Evolutionary conservation across 53 echinoderm and acorn worm species (phyloP).

Genomic region (Apostichopus leukothele): DNA sequence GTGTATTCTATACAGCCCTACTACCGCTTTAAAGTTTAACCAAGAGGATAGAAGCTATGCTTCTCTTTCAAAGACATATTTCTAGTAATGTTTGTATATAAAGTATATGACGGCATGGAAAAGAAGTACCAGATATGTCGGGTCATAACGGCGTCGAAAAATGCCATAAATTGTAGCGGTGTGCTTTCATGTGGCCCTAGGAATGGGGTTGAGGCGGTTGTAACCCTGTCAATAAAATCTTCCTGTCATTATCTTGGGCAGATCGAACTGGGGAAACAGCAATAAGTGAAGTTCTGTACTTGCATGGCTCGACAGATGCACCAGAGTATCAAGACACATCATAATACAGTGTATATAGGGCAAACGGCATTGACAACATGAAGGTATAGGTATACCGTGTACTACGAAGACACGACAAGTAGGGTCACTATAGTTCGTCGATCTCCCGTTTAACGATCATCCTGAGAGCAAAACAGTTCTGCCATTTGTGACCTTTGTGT

Average conservation of each 20-base stretch:
- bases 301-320: neutral
- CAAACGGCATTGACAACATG: too few species aligned
- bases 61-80: slow-evolving; percentile 25
- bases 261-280: neutral
- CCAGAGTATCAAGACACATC: too few species aligned
- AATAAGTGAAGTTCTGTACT: neutral
- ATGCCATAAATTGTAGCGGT: slow-evolving; percentile 18
- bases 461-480: slow-evolving; percentile 20
- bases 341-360: too few species aligned
- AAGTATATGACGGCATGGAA: slow-evolving; percentile 29
- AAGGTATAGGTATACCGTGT: too few species aligned
- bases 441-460: slow-evolving; percentile 33
- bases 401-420: neutral
- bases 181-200: slow-evolving; percentile 33
- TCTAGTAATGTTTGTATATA: slow-evolving; percentile 37
- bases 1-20: too few species aligned
- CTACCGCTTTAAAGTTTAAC: neutral
- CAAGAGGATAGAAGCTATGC: neutral
- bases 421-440: slow-evolving; percentile 35
- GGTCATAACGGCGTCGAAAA: slow-evolving; percentile 35
- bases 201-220: slow-evolving; percentile 37
- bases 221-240: slow-evolving; percentile 33
- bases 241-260: slow-evolving; percentile 28
- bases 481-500: slow-evolving; percentile 29
- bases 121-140: slow-evolving; percentile 21